Evolutionary conservation across 2,888 invertebrate genomes (phyloP), one percentile per base, ranked within the genome.

Genomic region (Lepidochrysops patricia): DNA sequence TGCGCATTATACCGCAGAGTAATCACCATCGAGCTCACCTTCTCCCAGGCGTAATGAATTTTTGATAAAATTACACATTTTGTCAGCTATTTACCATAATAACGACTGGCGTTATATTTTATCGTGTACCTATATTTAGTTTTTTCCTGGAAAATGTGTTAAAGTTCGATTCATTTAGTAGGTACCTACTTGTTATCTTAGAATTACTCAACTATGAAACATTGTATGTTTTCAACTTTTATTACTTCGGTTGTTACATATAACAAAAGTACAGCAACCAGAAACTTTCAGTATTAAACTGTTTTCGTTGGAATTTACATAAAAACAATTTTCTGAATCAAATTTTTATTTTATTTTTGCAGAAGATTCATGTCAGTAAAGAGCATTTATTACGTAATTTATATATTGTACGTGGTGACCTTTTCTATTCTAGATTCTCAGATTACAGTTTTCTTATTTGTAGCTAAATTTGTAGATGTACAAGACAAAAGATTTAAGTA

Each of bases 51-150:
- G 43, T 43, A 43, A 43, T 43, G 50, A 26, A 50, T 50, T 32
- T 54, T 54, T 54, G 19, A 54, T 54, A 27, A 29, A 54, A 54
- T 32, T 27, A 54, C 54, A 54, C 32, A 32, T 32, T 54, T 27
- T 52, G 52, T 52, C 19, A 19, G 43, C 23, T 43, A 23, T 19
- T 43, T 19, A 43, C 7, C 43, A 43, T 43, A 43, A 12, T 43
- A 43, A 43, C 23, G 19, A 23, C 43, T 43, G 12, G 19, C 43
- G 23, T 43, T 43, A 43, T 19, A 15, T 3, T 19, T 9, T 4
- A 19, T 19, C 15, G 43, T 9, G 9, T 43, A 43, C 19, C 19
- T 43, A 43, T 43, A n/a, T n/a, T n/a, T 9, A 15, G 43, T 43
- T 19, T 4, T 23, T 43, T 43, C 19, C 43, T 43, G 43, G 43